Conservation (phyloP, 2,888 invertebrate species). For the Bombyx huttoni region DNA sequence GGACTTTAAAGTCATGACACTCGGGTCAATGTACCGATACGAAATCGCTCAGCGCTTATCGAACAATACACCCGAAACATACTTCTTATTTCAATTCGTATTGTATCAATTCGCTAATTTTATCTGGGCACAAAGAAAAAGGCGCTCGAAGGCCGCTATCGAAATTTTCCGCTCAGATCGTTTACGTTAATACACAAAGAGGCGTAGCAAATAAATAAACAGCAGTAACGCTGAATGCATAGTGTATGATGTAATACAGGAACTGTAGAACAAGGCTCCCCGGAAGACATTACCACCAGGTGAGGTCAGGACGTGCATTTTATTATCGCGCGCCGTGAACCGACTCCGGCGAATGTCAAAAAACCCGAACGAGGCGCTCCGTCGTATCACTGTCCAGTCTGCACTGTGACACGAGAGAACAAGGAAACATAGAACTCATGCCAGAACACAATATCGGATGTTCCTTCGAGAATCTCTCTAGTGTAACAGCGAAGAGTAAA, state of each 20-base stretch:
- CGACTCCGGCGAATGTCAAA: neutral
- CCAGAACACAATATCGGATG: neutral
- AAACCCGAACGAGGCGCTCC: neutral
- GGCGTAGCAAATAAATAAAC: conserved; percentile 31
- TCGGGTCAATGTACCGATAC: conserved; percentile 1
- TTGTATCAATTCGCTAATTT: neutral
- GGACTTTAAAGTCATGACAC: neutral
- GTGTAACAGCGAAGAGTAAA: neutral
- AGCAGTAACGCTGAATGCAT: conserved; percentile 38
- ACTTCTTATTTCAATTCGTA: neutral
- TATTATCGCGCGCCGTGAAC: conserved; percentile 17
- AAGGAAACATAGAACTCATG: neutral
- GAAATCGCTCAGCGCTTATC: neutral
- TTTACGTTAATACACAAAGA: conserved; percentile 22
- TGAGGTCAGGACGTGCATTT: conserved; percentile 46
- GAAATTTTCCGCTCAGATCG: conserved; percentile 2
- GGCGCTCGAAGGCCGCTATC: neutral
- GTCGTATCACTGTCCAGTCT: too few species aligned
- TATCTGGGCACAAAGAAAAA: neutral
- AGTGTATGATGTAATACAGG: conserved; percentile 64
- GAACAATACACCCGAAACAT: neutral
- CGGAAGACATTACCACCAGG: conserved; percentile 47
- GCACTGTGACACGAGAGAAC: neutral
- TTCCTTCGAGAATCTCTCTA: neutral
- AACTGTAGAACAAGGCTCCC: conserved; percentile 54